phyloP scores from a whole-genome alignment of 2,797 vertebrate species.

The Leptatherina wallacei region DNA sequence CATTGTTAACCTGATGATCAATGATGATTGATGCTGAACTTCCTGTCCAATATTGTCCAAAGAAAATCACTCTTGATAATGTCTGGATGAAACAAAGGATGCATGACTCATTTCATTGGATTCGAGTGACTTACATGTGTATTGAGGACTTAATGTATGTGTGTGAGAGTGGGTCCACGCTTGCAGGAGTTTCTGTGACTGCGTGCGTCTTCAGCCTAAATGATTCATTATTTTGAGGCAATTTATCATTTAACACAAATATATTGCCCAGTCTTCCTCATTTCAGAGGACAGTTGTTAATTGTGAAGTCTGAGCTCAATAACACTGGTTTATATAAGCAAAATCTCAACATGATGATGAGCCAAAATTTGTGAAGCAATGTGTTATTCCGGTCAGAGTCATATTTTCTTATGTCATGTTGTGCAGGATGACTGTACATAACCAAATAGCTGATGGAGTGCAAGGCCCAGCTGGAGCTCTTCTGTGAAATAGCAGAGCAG shows the following conservation, averaged over 20 bases:
- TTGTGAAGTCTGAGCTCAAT: neutral
- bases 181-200: neutral
- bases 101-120: neutral
- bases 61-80: neutral
- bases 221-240: neutral
- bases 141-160: neutral
- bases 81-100: neutral
- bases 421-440: no score
- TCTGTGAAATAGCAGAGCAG: neutral
- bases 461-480: constrained; percentile 59
- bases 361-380: neutral
- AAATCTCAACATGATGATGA: neutral
- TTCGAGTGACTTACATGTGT: neutral
- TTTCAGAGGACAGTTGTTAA: neutral
- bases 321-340: neutral
- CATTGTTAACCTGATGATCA: constrained; percentile 10
- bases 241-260: neutral
- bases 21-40: constrained; percentile 25
- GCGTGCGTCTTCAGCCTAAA: neutral
- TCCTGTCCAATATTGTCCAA: neutral
- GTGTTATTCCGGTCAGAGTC: neutral
- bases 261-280: neutral
- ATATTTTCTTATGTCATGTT: neutral
- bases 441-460: constrained; percentile 43
- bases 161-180: neutral